Evolutionary conservation across 2,113 vertebrate genomes (phyloP).

Genomic region (Saccopteryx leptura): DNA sequence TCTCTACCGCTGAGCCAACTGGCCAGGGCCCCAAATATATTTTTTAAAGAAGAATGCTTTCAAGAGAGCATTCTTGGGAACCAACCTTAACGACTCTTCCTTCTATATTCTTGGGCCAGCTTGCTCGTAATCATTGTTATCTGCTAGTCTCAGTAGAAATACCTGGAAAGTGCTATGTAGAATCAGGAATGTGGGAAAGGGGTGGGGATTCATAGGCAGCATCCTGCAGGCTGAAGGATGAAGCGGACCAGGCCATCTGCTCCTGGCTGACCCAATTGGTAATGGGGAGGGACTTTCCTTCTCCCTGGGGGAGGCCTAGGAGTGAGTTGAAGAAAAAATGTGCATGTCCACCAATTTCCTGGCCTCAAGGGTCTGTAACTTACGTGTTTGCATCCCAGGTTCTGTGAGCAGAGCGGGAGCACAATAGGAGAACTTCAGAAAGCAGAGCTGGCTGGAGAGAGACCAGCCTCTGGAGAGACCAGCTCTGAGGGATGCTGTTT

Average conservation of each 20-base stretch:
- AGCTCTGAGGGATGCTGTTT: background rate
- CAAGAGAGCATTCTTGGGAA: slow-evolving; percentile 59
- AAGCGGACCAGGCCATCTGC: background rate
- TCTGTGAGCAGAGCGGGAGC: background rate
- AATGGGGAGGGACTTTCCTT: background rate
- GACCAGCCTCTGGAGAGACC: background rate
- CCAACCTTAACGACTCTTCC: background rate
- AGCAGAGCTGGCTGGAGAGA: background rate
- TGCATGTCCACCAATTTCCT: background rate
- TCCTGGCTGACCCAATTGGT: background rate
- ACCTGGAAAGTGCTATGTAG: background rate
- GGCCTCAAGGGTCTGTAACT: background rate
- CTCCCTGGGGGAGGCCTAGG: background rate
- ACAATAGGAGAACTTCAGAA: background rate
- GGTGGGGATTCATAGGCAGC: background rate
- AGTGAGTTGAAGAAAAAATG: background rate
- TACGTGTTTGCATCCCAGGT: background rate
- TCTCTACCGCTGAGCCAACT: no score
- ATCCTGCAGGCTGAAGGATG: background rate
- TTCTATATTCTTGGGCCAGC: background rate
- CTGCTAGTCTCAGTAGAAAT: background rate
- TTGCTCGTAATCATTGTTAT: slow-evolving; percentile 2
- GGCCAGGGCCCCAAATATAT: slow-evolving; percentile 43
- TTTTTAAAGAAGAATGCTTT: slow-evolving; percentile 61
- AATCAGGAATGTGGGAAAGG: background rate